These are phyloP conservation scores for Sciurus carolinensis DNA, from an alignment of 2,797 vertebrate genomes.

Conservation along the genomic window DNA sequence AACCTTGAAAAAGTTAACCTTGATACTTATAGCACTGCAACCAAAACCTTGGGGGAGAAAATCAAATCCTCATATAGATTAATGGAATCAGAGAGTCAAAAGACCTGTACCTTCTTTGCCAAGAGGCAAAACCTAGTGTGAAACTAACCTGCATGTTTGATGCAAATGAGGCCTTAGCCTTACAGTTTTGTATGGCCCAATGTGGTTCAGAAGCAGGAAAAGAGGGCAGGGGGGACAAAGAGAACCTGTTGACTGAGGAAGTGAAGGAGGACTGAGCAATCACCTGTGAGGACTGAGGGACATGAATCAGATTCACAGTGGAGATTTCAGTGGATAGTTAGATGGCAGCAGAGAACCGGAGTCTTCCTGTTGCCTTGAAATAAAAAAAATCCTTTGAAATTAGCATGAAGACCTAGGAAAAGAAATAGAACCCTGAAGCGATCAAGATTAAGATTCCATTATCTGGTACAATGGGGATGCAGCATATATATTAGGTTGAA, in stretches of 20 bases:
- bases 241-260: background rate
- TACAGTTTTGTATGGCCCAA: background rate
- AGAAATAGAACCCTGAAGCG: background rate
- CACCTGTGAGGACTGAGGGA: too few species aligned
- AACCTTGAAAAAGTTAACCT: background rate
- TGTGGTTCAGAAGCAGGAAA: background rate
- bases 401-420: background rate
- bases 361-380: background rate
- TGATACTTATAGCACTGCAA: background rate
- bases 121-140: background rate
- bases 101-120: background rate
- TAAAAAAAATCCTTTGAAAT: background rate
- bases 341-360: background rate
- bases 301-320: background rate
- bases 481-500: background rate
- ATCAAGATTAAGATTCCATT: background rate
- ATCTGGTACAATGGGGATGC: background rate
- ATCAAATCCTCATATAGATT: background rate
- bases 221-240: fast-evolving
- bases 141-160: background rate
- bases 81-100: background rate
- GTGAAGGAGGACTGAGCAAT: background rate
- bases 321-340: background rate
- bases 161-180: background rate
- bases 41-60: background rate